Conservation (phyloP, 2,113 vertebrate species). For the Alexandromys fortis region DNA sequence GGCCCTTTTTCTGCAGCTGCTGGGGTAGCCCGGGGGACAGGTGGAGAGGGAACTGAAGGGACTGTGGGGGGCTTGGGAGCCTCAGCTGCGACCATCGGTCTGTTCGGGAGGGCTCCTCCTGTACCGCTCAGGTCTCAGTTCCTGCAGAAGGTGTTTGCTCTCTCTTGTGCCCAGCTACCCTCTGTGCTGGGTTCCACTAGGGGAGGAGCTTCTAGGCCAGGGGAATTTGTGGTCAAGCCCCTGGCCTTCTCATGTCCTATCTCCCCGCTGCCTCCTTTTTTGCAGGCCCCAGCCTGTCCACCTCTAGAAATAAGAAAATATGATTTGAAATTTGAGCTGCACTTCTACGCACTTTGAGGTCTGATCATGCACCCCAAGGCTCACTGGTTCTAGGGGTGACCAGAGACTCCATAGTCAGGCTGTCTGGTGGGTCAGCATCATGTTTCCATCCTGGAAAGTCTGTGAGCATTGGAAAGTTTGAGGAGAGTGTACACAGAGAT, state of each 20-base stretch:
- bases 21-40: fast-evolving
- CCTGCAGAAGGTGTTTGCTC: not conserved
- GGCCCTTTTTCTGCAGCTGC: not conserved
- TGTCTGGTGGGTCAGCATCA: not conserved
- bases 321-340: not conserved
- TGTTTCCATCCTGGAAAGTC: not conserved
- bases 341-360: not conserved
- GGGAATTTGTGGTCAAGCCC: not conserved
- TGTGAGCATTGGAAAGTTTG: not conserved
- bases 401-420: not conserved
- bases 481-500: not conserved
- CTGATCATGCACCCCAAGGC: not conserved
- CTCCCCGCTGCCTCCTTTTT: not conserved
- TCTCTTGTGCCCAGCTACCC: not conserved
- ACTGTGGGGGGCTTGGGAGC: fast-evolving
- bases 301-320: not conserved
- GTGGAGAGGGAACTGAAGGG: not conserved
- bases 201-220: slow-evolving; percentile 23
- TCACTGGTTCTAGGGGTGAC: not conserved
- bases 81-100: fast-evolving
- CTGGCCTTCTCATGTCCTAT: not conserved
- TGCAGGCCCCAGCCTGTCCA: not conserved
- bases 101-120: not conserved
- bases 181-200: not conserved
- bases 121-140: fast-evolving